Evolutionary conservation across 2,888 invertebrate genomes (phyloP).

Genomic region (Phyllotreta cruciferae): DNA sequence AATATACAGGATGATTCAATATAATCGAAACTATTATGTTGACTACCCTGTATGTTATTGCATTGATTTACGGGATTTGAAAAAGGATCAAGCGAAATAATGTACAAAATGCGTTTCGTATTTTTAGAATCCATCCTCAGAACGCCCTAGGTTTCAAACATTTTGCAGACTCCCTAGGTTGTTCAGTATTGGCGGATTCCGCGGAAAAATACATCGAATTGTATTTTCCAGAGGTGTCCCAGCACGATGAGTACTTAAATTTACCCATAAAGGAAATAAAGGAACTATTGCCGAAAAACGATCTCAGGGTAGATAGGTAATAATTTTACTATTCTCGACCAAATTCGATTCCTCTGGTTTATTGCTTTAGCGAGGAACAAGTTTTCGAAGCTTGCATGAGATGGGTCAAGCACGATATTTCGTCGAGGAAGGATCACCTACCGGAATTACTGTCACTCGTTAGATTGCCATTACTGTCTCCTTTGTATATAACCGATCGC

Average conservation of each 20-base stretch:
- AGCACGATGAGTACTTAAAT: conserved; percentile 77
- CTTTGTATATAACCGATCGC: conserved; percentile 80
- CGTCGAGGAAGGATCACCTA: conserved; percentile 65
- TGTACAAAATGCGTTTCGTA: background rate
- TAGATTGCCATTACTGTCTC: conserved; percentile 80
- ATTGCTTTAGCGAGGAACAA: conserved; percentile 70
- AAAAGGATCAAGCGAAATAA: background rate
- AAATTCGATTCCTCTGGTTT: background rate
- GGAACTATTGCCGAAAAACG: conserved; percentile 76
- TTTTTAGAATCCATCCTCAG: conserved; percentile 73
- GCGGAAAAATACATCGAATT: conserved; percentile 82
- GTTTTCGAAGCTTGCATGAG: conserved; percentile 85
- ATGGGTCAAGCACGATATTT: conserved; percentile 75
- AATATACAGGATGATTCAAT: background rate
- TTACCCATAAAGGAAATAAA: conserved; percentile 69
- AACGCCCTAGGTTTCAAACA: conserved; percentile 81
- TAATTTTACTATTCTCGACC: background rate
- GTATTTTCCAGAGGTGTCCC: conserved; percentile 78
- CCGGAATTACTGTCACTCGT: conserved; percentile 78
- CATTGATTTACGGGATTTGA: no score
- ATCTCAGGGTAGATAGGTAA: conserved; percentile 72
- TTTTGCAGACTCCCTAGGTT: conserved; percentile 82
- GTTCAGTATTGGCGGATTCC: conserved; percentile 72
- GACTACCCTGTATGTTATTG: background rate
- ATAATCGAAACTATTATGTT: background rate